phyloP scores from a whole-genome alignment of 1,140 invertebrate genomes.

The Philaenus spumarius region DNA sequence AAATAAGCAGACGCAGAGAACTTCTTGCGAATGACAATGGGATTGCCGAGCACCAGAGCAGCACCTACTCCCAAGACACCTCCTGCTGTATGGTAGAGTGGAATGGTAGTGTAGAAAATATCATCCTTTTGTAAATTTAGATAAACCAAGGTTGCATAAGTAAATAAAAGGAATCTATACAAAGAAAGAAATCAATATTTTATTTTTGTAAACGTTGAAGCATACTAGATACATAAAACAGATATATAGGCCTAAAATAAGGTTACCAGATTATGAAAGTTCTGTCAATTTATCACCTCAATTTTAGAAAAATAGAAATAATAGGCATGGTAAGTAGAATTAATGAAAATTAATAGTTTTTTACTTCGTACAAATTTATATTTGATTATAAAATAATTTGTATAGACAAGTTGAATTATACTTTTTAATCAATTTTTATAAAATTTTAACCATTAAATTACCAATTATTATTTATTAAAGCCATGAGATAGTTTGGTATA shows the following conservation, averaged over 20 bases:
- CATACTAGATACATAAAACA: no score
- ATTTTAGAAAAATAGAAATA: neutral
- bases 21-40: conserved; percentile 57
- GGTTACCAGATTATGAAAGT: no score
- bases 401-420: no score
- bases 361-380: no score
- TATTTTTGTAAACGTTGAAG: no score
- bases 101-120: conserved; percentile 55
- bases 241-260: no score
- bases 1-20: conserved; percentile 74
- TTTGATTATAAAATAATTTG: no score
- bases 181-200: conserved; percentile 20
- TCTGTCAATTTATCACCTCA: no score
- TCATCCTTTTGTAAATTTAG: conserved; percentile 39
- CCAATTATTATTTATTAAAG: no score
- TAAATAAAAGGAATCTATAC: conserved; percentile 40
- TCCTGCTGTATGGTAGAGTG: conserved; percentile 62
- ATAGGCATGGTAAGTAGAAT: neutral
- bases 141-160: conserved; percentile 39
- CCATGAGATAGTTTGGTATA: no score
- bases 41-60: conserved; percentile 52
- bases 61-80: conserved; percentile 55
- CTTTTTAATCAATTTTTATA: no score
- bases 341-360: neutral
- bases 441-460: no score